phyloP scores from a whole-genome alignment of 2,888 invertebrate species.

The Drosophila hawaiiensis region DNA sequence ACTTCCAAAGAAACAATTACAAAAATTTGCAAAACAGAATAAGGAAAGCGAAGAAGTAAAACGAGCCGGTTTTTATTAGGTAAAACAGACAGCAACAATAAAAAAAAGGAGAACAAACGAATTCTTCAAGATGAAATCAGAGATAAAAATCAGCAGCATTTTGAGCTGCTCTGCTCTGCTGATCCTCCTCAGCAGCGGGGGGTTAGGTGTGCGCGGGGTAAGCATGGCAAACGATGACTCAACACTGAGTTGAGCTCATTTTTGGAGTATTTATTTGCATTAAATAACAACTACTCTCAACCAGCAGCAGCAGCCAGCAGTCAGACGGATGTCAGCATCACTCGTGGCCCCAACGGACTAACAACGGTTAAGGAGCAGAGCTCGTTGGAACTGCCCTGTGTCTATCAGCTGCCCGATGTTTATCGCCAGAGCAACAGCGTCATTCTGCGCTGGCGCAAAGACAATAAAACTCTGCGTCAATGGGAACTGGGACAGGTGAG shows the following conservation, averaged over 20 bases:
- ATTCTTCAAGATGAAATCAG: slow-evolving; percentile 54
- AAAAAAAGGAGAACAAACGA: slow-evolving; percentile 52
- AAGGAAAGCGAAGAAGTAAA: not conserved
- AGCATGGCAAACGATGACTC: slow-evolving; percentile 61
- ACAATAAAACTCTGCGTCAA: slow-evolving; percentile 87
- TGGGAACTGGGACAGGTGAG: slow-evolving; percentile 69
- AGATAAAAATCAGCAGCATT: slow-evolving; percentile 53
- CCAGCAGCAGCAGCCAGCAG: not conserved
- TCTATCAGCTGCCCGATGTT: slow-evolving; percentile 84
- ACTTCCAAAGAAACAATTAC: slow-evolving; percentile 21
- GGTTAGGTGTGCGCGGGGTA: slow-evolving; percentile 54
- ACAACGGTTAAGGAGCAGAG: slow-evolving; percentile 89
- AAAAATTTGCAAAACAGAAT: slow-evolving; percentile 15
- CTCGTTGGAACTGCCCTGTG: slow-evolving; percentile 88
- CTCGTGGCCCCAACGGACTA: slow-evolving; percentile 75
- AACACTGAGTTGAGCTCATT: slow-evolving; percentile 11
- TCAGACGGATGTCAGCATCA: slow-evolving; percentile 62
- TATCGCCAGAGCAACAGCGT: slow-evolving; percentile 64
- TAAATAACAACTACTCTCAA: slow-evolving; percentile 28
- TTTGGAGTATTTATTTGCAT: slow-evolving; percentile 4
- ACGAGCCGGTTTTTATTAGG: slow-evolving; percentile 4
- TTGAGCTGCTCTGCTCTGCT: slow-evolving; percentile 52
- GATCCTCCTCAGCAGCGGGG: slow-evolving; percentile 40
- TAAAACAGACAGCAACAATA: slow-evolving; percentile 9
- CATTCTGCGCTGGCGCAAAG: slow-evolving; percentile 88